Base-by-base conservation (phyloP, 1,140 invertebrate species). In the Musca vetustissima region DNA sequence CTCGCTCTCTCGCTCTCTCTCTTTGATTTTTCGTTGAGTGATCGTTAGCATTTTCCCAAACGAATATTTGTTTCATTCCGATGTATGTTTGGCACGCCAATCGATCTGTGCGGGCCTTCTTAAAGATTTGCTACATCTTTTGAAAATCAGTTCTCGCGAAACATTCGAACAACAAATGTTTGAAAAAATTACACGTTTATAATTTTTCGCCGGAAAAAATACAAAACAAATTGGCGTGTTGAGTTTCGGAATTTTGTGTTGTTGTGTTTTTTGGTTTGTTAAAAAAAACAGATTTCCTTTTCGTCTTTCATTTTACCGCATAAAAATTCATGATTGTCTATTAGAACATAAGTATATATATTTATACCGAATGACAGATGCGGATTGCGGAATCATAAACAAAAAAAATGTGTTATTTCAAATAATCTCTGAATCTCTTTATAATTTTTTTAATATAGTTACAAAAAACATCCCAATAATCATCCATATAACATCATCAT, bases 71-170 rank as follows among this genome's bases (percentile, higher is more conserved):
- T 43, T 43, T 43, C 36, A 11, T 43, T 6, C 28, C 3, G 28
- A 4, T 43, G 1, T 11, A 11, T 1, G 13, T 43, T 43, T 43
- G 6, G 36, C 13, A 8, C 13, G 36, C 11, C 13, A 13, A 2
- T 7, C 36, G 1, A 11, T 2, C 36, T 2, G 36, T 43, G 6
- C 36, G 6, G 36, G 36, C 11, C 36, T 43, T 43, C 36, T 43
- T 43, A 43, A 43, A 43, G 36, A 43, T 61, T 43, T 61, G 28
- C 57, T 19, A 17, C 3, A 43, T 6, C 57, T 61, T 61, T 61
- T 36, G 28, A 36, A 61, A 61, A 61, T 61, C 57, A 61, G 57
- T 61, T 61, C 57, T 61, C 57, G 57, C 57, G 57, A 61, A 61
- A 61, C 57, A 61, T 13, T 61, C 57, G n/a, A 43, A 61, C 57